Percentiles rank a stretch among this genome's conserved stretches.
Evolutionary conservation across 2,797 vertebrate species (phyloP).

Genomic region (Rhyacichthys aspro): DNA sequence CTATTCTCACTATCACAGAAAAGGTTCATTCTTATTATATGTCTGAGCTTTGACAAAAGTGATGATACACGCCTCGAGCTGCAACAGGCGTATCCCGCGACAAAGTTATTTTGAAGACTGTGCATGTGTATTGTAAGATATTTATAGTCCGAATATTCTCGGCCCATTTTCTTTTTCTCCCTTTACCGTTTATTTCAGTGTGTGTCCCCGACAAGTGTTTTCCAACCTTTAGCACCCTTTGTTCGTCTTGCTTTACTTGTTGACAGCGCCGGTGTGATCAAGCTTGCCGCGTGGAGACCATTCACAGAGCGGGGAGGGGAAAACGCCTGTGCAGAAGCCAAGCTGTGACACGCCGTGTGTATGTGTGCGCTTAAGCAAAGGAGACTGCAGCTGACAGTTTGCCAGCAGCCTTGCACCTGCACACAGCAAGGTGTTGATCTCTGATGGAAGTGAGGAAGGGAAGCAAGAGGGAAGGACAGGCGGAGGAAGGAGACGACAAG

Average conservation of each 20-base stretch:
- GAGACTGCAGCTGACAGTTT: slow-evolving; percentile 76
- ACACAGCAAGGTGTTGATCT: slow-evolving; percentile 75
- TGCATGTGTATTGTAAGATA: background rate
- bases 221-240: slow-evolving; percentile 55
- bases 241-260: slow-evolving; percentile 55
- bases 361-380: slow-evolving; percentile 63
- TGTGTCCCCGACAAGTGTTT: slow-evolving; percentile 44
- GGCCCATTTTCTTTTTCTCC: slow-evolving; percentile 12
- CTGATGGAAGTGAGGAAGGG: slow-evolving; percentile 41
- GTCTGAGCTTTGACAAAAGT: slow-evolving; percentile 1
- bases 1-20: slow-evolving; percentile 16
- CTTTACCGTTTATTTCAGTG: slow-evolving; percentile 23
- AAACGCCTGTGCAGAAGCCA: slow-evolving; percentile 47
- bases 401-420: slow-evolving; percentile 80
- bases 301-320: slow-evolving; percentile 52
- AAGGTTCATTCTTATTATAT: slow-evolving; percentile 10
- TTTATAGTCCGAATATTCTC: background rate
- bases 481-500: slow-evolving; percentile 31
- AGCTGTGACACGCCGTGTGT: slow-evolving; percentile 38
- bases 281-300: slow-evolving; percentile 60
- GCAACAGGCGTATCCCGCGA: slow-evolving; percentile 1
- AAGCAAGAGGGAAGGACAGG: slow-evolving; percentile 31
- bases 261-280: slow-evolving; percentile 67
- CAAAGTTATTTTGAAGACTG: background rate
- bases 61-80: background rate